These are phyloP conservation scores for Copidosoma floridanum DNA, from an alignment of 1,140 invertebrate species.

Conservation along the genomic window DNA sequence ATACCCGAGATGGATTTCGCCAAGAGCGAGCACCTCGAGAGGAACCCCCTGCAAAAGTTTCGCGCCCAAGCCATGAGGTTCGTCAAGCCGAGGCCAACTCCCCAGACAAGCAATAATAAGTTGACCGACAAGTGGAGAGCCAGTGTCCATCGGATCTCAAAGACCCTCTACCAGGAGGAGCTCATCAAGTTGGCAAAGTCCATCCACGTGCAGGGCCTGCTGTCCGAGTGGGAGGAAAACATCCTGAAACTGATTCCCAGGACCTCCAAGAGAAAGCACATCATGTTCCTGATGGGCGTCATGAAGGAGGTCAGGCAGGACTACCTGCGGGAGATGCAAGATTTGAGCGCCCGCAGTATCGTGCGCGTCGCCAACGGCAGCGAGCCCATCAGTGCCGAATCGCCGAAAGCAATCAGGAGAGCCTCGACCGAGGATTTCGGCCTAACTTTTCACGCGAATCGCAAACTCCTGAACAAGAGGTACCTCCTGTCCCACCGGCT, in stretches of 20 bases:
- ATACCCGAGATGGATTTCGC: conserved; percentile 15
- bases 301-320: conserved; percentile 41
- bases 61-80: conserved; percentile 20
- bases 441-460: conserved; percentile 28
- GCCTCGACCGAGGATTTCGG: not conserved
- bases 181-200: conserved; percentile 30
- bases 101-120: conserved; percentile 15
- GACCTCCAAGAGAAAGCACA: conserved; percentile 31
- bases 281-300: conserved; percentile 28
- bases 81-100: conserved; percentile 15
- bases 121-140: conserved; percentile 14
- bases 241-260: conserved; percentile 40
- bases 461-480: conserved; percentile 31
- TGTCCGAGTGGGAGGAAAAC: conserved; percentile 38
- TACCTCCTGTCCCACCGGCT: conserved; percentile 47
- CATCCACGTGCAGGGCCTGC: conserved; percentile 30
- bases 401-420: too few relatives aligned
- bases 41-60: conserved; percentile 24
- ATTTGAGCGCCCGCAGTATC: conserved; percentile 27
- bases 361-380: not conserved
- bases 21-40: conserved; percentile 1
- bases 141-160: conserved; percentile 18
- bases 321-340: conserved; percentile 42
- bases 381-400: too few relatives aligned
- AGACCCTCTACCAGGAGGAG: conserved; percentile 27